Conservation (phyloP, 2,797 vertebrate species). For the Melopsittacus undulatus region DNA sequence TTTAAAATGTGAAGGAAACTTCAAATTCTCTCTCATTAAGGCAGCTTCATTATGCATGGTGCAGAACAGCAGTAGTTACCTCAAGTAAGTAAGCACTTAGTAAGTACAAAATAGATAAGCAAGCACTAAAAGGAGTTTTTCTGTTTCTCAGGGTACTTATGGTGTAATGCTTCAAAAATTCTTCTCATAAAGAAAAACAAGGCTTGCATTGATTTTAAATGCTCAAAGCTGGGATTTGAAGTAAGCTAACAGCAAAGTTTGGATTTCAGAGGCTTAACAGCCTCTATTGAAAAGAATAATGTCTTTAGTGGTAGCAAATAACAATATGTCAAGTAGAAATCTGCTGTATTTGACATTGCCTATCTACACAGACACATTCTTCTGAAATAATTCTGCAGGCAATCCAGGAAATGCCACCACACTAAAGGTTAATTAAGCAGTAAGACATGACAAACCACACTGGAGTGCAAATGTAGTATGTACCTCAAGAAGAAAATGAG, state of each 20-base stretch:
- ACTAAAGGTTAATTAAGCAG: constrained; percentile 76
- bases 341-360: constrained; percentile 30
- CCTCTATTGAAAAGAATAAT: background rate
- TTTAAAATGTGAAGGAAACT: background rate
- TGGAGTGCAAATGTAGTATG: constrained; percentile 51
- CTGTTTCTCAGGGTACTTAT: background rate
- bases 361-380: constrained; percentile 50
- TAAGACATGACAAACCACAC: constrained; percentile 73
- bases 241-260: background rate
- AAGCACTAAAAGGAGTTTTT: background rate
- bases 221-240: background rate
- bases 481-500: constrained; percentile 39
- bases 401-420: constrained; percentile 45
- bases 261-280: background rate
- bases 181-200: background rate
- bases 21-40: background rate
- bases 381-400: constrained; percentile 41
- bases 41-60: background rate
- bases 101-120: background rate
- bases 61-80: background rate
- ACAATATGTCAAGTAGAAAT: constrained; percentile 39
- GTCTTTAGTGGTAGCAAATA: background rate
- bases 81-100: background rate
- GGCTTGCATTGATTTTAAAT: background rate
- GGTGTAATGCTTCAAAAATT: background rate